These are phyloP conservation scores for Aricia agestis DNA, from an alignment of 1,140 invertebrate species.

Conservation along the genomic window DNA sequence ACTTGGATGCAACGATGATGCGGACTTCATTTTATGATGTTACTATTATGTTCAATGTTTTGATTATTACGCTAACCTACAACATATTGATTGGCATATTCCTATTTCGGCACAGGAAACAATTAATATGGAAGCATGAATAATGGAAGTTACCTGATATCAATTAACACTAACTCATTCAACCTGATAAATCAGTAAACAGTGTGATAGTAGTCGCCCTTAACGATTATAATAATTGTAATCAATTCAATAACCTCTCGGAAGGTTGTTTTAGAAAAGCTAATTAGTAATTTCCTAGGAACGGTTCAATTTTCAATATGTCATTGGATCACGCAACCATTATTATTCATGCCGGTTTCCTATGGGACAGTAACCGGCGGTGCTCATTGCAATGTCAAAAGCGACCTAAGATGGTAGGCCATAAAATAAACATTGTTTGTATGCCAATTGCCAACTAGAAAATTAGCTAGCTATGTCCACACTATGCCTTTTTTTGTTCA, in stretches of 20 bases:
- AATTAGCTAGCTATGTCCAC: no score
- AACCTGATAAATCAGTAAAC: slow-evolving; percentile 4
- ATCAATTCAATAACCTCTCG: slow-evolving; percentile 11
- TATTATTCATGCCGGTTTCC: background rate
- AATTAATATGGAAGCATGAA: background rate
- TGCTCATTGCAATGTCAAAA: no score
- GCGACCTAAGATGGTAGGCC: no score
- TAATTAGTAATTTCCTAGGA: background rate
- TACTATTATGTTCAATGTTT: no score
- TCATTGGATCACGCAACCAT: background rate
- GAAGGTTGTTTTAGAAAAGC: slow-evolving; percentile 5
- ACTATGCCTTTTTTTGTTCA: no score
- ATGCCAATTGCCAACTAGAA: no score
- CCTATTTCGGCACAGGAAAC: no score
- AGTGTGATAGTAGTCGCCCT: slow-evolving; percentile 14
- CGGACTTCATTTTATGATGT: no score
- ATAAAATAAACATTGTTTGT: no score
- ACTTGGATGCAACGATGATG: no score
- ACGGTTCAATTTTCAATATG: background rate
- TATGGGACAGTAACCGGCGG: background rate
- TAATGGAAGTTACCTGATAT: background rate
- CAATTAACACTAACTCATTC: background rate
- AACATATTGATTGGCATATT: background rate
- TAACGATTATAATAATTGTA: slow-evolving; percentile 5
- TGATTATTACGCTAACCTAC: background rate